Conservation (phyloP, 1,140 invertebrate genomes). For the Orius laevigatus region DNA sequence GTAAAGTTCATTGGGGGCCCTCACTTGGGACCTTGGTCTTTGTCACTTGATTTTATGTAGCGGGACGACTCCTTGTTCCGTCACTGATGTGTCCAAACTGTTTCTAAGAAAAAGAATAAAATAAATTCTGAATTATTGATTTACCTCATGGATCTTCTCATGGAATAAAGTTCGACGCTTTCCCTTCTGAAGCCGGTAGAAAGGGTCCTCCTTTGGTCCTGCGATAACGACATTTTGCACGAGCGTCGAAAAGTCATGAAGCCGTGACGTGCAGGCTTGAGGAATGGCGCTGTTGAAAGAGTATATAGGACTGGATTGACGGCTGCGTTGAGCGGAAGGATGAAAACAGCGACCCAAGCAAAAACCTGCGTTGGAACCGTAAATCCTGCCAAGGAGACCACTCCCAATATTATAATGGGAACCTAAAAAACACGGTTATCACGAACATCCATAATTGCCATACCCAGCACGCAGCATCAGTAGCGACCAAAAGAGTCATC, state of each 20-base stretch:
- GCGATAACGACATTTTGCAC: constrained; percentile 11
- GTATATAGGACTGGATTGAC: constrained; percentile 40
- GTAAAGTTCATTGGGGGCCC: constrained; percentile 11
- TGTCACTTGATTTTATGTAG: constrained; percentile 12
- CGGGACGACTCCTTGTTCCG: constrained; percentile 8
- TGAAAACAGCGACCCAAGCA: constrained; percentile 40
- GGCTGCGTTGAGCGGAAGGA: constrained; percentile 38
- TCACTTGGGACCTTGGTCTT: constrained; percentile 1
- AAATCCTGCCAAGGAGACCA: constrained; percentile 31
- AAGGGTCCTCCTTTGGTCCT: constrained; percentile 11
- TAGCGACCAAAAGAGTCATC: constrained; percentile 38
- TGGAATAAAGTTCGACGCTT: constrained; percentile 9
- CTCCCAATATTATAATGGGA: constrained; percentile 34
- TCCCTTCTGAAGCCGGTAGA: background rate
- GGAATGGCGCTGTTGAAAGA: constrained; percentile 29
- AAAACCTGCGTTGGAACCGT: constrained; percentile 32
- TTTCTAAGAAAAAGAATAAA: constrained; percentile 2
- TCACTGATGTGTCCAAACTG: constrained; percentile 11
- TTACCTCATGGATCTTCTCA: constrained; percentile 10
- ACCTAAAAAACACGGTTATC: constrained; percentile 8
- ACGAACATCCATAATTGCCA: background rate
- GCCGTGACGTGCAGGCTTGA: constrained; percentile 17
- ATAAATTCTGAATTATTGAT: background rate
- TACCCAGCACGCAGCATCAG: constrained; percentile 39
- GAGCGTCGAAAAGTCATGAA: constrained; percentile 14